Evolutionary conservation across 1,140 invertebrate genomes (phyloP), one percentile per base, ranked within the genome.

Genomic region (Caerostris darwini): DNA sequence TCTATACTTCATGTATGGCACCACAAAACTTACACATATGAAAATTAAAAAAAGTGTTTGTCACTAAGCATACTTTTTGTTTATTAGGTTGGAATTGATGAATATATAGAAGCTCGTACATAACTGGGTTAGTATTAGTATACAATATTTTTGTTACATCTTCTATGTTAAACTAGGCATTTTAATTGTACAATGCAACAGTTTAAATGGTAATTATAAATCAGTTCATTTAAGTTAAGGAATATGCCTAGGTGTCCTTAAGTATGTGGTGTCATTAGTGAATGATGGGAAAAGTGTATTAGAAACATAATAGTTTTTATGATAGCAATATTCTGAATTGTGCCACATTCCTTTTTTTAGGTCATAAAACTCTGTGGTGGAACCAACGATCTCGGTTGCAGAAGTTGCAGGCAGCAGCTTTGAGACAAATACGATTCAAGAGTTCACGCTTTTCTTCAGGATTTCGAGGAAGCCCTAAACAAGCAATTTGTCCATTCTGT

Each of bases 231-330:
- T 19, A 64, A 59, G n/a, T 81, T 81, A 81, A 53, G 10, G 71
- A 57, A 57, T 90, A 34, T 90, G 61, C 82, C 82, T 85, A 85
- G 56, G 56, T 34, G 69, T 82, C 88, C 92, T 93, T 88, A 92
- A 92, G 92, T 94, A 64, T 93, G 92, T 94, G 92, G 92, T 94
- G 92, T 94, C 92, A 94, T 94, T 93, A 77, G 56, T 93, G 92
- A 94, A 88, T 94, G 69, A 64, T 94, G 61, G 58, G 83, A 87
- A 93, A 69, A 61, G 69, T 59, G 3, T 82, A 34, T 34, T 34
- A 34, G 61, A 64, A 64, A 64, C 2, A 64, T 7, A 64, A 64
- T 64, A 64, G 34, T 67, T 4, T 10, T 67, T 67, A 10, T 12
- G n/a, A 67, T 67, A n/a, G 64, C n/a, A 67, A 34, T 4, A 14